Evolutionary conservation across 2,797 vertebrate genomes (phyloP), one percentile per base, ranked within the genome.

Genomic region (Gallinago stenura): DNA sequence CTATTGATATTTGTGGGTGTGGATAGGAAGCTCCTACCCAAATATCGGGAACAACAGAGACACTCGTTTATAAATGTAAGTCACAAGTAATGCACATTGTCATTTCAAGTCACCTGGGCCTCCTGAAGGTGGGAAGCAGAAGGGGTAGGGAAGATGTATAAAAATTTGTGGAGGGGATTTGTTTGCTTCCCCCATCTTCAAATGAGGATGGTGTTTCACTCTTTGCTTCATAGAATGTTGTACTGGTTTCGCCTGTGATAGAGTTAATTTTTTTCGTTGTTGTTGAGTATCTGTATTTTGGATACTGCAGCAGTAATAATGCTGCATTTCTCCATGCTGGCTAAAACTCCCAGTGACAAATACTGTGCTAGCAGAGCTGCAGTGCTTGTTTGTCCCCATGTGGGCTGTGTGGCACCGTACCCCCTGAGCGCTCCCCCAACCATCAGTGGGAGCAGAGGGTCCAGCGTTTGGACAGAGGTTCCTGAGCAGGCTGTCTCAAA

Each of bases 371-470:
- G 15, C n/a, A 35, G 54, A 68, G 26, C n/a, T 73, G n/a, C 41
- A 37, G 39, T 25, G 18, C 39, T 48, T 14, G 6, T 18, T 69
- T 66, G 60, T 60, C 24, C 58, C 20, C 10, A 5, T 0, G 5
- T 30, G 51, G 58, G 19, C 54, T 80, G 28, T 60, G 58, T 62
- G 22, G 64, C 21, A 10, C 45, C 0, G 0, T 62, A 19, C 8
- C 37, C 4, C 4, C 58, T 17, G 8, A 24, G 31, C 1, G 0
- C 30, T 31, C 10, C n/a, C 22, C 15, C 33, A n/a, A 0, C 22
- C 21, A 6, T 3, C 26, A 7, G 20, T 35, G 70, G 18, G 37
- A 62, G 12, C 60, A 39, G 54, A 13, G 14, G 18, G 58, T 46
- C 28, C 62, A 25, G 28, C 1, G 0, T 64, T 71, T 0, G 0